A percentile compares a stretch with the other conserved stretches of the same genome.
These are phyloP conservation scores for Cynodonichthys magdalenae DNA, from an alignment of 2,797 vertebrate species.

Conservation along the genomic window DNA sequence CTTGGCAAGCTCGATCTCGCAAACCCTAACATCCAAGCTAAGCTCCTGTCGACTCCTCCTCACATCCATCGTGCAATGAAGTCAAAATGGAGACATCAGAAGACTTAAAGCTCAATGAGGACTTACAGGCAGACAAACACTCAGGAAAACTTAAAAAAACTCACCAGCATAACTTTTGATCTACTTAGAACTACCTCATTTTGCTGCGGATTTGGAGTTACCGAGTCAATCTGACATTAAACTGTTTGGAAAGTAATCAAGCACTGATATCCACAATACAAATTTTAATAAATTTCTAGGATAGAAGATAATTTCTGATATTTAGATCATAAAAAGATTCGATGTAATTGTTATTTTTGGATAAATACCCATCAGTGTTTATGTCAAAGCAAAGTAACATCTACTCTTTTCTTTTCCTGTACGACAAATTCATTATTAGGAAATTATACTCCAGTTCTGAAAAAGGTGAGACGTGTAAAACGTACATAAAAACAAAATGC, in stretches of 20 bases:
- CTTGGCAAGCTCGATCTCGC: slow-evolving; percentile 50
- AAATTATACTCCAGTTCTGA: too few relatives aligned
- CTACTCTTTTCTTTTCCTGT: neutral
- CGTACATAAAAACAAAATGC: too few relatives aligned
- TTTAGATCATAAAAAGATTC: neutral
- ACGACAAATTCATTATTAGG: neutral
- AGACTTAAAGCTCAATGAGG: slow-evolving; percentile 15
- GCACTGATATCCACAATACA: neutral
- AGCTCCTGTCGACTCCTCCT: slow-evolving; percentile 59
- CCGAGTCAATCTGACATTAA: neutral
- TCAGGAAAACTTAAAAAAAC: slow-evolving; percentile 6
- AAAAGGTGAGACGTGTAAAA: too few relatives aligned
- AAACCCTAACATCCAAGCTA: slow-evolving; percentile 30
- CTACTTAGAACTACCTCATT: neutral
- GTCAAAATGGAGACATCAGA: slow-evolving; percentile 68
- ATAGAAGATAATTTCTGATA: neutral
- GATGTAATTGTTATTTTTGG: slow-evolving; percentile 5
- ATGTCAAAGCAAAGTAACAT: neutral
- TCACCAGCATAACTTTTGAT: slow-evolving; percentile 19
- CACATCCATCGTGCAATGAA: slow-evolving; percentile 48
- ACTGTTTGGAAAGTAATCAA: neutral
- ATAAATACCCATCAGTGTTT: slow-evolving; percentile 12
- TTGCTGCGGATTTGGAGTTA: neutral
- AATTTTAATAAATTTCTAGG: neutral
- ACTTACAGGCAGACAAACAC: neutral